Evolutionary conservation across 2,888 invertebrate species (phyloP).

Genomic region (Tinea semifulvella): DNA sequence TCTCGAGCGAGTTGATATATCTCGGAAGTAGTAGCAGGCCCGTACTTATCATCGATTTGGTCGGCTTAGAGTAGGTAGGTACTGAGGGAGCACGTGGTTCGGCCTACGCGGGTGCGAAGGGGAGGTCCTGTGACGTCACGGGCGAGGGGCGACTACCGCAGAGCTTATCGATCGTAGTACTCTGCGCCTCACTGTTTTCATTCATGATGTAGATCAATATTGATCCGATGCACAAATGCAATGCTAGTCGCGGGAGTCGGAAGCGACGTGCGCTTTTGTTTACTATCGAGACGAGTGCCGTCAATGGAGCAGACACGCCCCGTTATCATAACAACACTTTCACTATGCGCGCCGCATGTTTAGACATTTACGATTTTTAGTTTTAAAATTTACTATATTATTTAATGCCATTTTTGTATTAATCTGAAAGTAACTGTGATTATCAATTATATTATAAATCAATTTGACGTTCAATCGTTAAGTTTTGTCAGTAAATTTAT

Average conservation of each 20-base stretch:
- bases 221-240: not conserved
- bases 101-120: slow-evolving; percentile 18
- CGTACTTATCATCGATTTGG: slow-evolving; percentile 4
- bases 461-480: no score
- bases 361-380: not conserved
- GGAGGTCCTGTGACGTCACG: slow-evolving; percentile 34
- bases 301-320: not conserved
- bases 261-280: not conserved
- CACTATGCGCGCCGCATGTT: not conserved
- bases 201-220: not conserved
- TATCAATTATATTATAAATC: no score
- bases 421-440: no score
- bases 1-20: not conserved
- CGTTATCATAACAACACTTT: not conserved
- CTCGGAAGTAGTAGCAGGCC: not conserved
- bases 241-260: not conserved
- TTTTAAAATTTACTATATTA: no score
- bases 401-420: no score
- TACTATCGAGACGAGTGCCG: not conserved
- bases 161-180: slow-evolving; percentile 28
- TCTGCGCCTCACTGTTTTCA: not conserved
- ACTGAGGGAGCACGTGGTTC: slow-evolving; percentile 12
- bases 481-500: no score
- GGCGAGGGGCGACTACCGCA: slow-evolving; percentile 28
- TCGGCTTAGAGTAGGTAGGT: not conserved